Evolutionary conservation across 2,797 vertebrate genomes (phyloP).

Genomic region (Botia almorhae): DNA sequence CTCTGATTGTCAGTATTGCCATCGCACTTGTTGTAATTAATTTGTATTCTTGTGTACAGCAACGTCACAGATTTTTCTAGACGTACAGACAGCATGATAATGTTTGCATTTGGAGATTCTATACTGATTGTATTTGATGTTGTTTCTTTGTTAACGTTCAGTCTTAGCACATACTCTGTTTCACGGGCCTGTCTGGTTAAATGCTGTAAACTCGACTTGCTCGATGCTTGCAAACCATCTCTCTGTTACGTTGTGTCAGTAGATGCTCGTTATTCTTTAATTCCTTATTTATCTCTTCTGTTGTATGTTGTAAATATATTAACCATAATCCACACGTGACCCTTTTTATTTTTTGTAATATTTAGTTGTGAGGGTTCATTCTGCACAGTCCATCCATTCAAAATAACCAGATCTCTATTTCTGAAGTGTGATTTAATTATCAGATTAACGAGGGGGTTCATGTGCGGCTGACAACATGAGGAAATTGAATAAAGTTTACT

Average conservation of each 20-base stretch:
- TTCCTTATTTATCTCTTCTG: conserved; percentile 62
- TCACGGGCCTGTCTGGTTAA: conserved; percentile 49
- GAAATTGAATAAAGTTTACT: conserved; percentile 56
- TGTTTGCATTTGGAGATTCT: conserved; percentile 65
- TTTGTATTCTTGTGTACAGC: conserved; percentile 81
- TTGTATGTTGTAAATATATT: conserved; percentile 77
- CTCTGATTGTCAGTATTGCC: conserved; percentile 46
- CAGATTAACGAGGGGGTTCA: conserved; percentile 40
- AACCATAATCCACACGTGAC: conserved; percentile 60
- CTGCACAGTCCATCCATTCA: conserved; percentile 37
- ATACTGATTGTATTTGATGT: conserved; percentile 51
- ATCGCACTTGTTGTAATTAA: conserved; percentile 50
- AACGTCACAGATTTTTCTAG: conserved; percentile 76
- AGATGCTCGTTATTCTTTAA: conserved; percentile 61
- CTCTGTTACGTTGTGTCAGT: conserved; percentile 69
- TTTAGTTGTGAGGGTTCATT: conserved; percentile 29
- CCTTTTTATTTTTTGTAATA: conserved; percentile 48
- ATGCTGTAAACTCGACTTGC: conserved; percentile 36
- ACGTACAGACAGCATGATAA: conserved; percentile 77
- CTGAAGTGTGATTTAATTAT: conserved; percentile 43
- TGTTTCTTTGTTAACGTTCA: conserved; percentile 66
- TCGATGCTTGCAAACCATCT: conserved; percentile 57
- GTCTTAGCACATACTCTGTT: conserved; percentile 47
- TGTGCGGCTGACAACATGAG: conserved; percentile 35
- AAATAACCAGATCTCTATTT: conserved; percentile 51